Evolutionary conservation across 1,140 invertebrate genomes (phyloP), one percentile per base, ranked within the genome.

Genomic region (Holcopasites calliopsidis): DNA sequence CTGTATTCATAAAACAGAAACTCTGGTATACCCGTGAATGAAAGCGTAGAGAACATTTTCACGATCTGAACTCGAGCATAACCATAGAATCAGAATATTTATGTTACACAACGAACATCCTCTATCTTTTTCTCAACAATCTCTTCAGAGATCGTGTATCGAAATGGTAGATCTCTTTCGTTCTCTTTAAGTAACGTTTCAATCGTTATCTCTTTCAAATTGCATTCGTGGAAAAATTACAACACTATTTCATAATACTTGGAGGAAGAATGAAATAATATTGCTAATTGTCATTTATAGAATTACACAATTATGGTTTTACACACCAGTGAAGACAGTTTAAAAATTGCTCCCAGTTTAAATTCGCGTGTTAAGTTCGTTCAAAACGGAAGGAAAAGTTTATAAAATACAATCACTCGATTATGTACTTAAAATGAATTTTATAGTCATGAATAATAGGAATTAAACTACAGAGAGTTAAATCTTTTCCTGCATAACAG

Each of bases 141-240:
- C 31, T 13, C 47, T 60, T 60, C 38, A 47, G 21, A 65, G 35
- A 26, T 13, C 3, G 2, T 13, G 21, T 4, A 35, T 28, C 40
- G n/a, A 21, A 47, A 8, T 60, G 23, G 68, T 16, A 60, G 31
- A 71, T 71, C 26, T 49, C 42, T 26, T 49, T 49, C 31, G 21
- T 28, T 38, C 60, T 2, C 2, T 13, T 21, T 38, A 60, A 58
- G 33, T 18, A 31, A 21, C 21, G 3, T 60, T 60, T 60, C 21
- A 13, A 6, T 38, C 26, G 13, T 23, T 16, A 4, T 28, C 42
- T 47, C 21, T 8, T 60, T 49, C n/a, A 49, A 60, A 54, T 66
- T 66, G 47, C 21, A 33, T 23, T 5, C 5, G 8, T 3, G 47
- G 8, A 23, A n/a, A n/a, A n/a, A n/a, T n/a, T n/a, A n/a, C n/a